Percentiles rank a stretch among this genome's conserved stretches.
Evolutionary conservation across 2,888 invertebrate genomes (phyloP).

Genomic region (Prenolepis imparis): DNA sequence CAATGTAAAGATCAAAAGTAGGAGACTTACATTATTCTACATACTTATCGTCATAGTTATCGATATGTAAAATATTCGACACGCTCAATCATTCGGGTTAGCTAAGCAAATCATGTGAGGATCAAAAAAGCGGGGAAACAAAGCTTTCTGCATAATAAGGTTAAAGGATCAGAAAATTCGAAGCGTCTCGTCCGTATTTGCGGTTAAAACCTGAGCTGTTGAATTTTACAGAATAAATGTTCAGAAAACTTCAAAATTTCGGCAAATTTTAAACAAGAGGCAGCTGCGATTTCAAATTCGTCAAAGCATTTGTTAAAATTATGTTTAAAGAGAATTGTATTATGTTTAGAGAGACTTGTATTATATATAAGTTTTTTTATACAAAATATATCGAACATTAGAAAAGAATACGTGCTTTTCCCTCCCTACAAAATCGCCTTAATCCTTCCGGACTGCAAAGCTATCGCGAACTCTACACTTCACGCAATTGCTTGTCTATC

Average conservation of each 20-base stretch:
- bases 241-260: background rate
- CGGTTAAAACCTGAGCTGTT: slow-evolving; percentile 32
- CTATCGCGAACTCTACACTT: slow-evolving; percentile 30
- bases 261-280: background rate
- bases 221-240: slow-evolving; percentile 47
- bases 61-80: slow-evolving; percentile 69
- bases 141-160: slow-evolving; percentile 61
- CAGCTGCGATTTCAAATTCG: background rate
- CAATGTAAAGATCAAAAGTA: background rate
- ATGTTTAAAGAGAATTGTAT: too few species aligned
- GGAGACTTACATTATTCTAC: background rate
- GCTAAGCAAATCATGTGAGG: slow-evolving; percentile 75
- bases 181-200: slow-evolving; percentile 55
- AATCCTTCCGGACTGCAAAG: slow-evolving; percentile 7
- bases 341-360: too few species aligned
- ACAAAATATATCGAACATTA: background rate
- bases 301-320: background rate
- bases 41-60: slow-evolving; percentile 47
- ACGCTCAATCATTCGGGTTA: slow-evolving; percentile 61
- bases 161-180: slow-evolving; percentile 73
- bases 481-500: slow-evolving; percentile 42
- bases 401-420: background rate
- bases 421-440: background rate
- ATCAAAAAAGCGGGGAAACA: slow-evolving; percentile 76
- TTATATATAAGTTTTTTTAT: background rate